These are phyloP conservation scores for Coregonus clupeaformis DNA, from an alignment of 2,113 vertebrate genomes.

Conservation along the genomic window DNA sequence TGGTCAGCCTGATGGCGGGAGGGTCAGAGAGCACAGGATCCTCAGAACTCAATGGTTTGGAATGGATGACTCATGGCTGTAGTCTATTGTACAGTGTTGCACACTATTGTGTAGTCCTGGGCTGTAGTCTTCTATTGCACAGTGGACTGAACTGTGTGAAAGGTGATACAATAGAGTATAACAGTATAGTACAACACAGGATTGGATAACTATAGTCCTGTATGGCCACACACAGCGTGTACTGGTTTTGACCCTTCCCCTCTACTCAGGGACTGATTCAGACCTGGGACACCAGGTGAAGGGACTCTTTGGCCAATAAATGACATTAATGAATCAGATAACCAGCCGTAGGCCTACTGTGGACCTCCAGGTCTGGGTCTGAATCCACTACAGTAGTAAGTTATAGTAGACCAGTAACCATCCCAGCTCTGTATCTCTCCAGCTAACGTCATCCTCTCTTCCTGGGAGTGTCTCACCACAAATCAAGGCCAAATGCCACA, in stretches of 20 bases:
- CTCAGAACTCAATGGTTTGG: constrained; percentile 32
- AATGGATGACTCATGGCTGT: constrained; percentile 23
- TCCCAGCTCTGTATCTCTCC: constrained; percentile 20
- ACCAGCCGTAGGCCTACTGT: background rate
- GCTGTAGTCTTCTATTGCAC: background rate
- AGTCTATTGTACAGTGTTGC: constrained; percentile 10
- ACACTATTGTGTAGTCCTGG: background rate
- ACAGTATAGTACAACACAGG: background rate
- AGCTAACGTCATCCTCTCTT: constrained; percentile 30
- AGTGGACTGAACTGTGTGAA: constrained; percentile 4
- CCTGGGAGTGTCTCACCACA: constrained; percentile 34
- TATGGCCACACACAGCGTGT: background rate
- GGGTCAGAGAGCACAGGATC: constrained; percentile 29
- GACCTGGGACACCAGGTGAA: background rate
- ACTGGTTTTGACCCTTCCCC: background rate
- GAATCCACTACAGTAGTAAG: background rate
- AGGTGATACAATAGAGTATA: background rate
- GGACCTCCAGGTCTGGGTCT: background rate
- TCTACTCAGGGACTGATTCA: background rate
- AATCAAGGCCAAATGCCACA: constrained; percentile 51
- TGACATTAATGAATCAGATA: background rate
- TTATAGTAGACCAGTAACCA: background rate
- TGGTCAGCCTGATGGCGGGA: constrained; percentile 41
- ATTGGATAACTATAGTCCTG: background rate
- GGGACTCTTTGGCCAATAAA: background rate